These are phyloP conservation scores for Harpalus rubripes DNA, from an alignment of 2,888 invertebrate genomes.

Conservation along the genomic window DNA sequence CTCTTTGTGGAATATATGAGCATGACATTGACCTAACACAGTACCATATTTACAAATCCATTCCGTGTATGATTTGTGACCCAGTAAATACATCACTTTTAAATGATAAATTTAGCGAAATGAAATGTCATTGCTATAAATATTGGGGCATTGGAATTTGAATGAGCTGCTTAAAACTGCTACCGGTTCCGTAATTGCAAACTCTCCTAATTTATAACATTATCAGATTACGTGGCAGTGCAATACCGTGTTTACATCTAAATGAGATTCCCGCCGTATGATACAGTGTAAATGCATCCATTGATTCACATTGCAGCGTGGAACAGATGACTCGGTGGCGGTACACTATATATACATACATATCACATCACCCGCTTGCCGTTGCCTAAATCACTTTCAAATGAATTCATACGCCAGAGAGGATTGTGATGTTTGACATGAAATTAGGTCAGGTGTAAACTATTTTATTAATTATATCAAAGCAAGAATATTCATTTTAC, in stretches of 20 bases:
- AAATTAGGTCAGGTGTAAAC: constrained; percentile 20
- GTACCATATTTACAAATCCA: neutral
- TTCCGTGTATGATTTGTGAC: constrained; percentile 17
- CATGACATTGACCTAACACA: constrained; percentile 4
- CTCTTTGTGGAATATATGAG: neutral
- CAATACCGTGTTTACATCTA: constrained; percentile 60
- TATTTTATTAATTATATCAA: constrained; percentile 5
- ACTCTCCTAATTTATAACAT: constrained; percentile 60
- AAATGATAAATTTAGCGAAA: constrained; percentile 42
- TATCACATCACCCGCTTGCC: neutral
- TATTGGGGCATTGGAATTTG: constrained; percentile 28
- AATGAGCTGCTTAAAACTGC: constrained; percentile 36
- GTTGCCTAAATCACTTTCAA: constrained; percentile 15
- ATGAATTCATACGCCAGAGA: constrained; percentile 11
- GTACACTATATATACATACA: neutral
- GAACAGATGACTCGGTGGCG: constrained; percentile 24
- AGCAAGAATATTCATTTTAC: neutral
- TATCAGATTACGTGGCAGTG: constrained; percentile 59
- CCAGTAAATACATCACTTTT: constrained; percentile 20
- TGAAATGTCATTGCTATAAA: constrained; percentile 47
- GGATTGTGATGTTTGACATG: constrained; percentile 13
- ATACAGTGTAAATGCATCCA: constrained; percentile 43
- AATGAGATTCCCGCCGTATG: constrained; percentile 57
- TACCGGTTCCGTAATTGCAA: constrained; percentile 33
- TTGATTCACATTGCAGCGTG: constrained; percentile 20